phyloP scores from a whole-genome alignment of 1,140 invertebrate genomes.

The Eumaeus atala region DNA sequence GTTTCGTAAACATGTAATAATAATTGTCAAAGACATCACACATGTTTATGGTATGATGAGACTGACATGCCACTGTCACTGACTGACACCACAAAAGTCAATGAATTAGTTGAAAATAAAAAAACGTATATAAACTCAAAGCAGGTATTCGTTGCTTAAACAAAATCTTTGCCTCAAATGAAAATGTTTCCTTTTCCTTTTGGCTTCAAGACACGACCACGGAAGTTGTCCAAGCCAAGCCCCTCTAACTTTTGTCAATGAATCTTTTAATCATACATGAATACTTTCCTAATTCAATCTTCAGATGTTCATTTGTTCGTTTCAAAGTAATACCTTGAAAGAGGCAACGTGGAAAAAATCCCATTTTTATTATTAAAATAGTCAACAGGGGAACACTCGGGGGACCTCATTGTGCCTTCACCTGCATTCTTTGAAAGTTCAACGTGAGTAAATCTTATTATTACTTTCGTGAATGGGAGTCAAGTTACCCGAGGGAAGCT shows the following conservation, averaged over 20 bases:
- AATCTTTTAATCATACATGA: slow-evolving; percentile 62
- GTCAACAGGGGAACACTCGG: slow-evolving; percentile 46
- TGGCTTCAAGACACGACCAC: slow-evolving; percentile 43
- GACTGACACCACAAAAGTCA: too few species aligned
- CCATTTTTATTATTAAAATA: slow-evolving; percentile 70
- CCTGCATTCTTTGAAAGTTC: slow-evolving; percentile 57
- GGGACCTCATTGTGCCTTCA: slow-evolving; percentile 61
- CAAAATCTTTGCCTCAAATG: slow-evolving; percentile 43
- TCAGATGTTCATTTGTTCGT: slow-evolving; percentile 67
- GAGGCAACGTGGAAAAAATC: slow-evolving; percentile 42
- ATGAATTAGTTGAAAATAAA: too few species aligned
- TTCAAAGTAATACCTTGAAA: slow-evolving; percentile 59
- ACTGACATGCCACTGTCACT: too few species aligned
- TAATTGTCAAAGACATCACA: too few species aligned
- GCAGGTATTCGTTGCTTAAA: too few species aligned
- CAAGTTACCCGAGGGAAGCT: slow-evolving; percentile 56
- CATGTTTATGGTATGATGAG: too few species aligned
- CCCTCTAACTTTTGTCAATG: slow-evolving; percentile 64
- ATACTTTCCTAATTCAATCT: slow-evolving; percentile 68
- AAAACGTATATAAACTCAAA: too few species aligned
- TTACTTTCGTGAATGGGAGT: slow-evolving; percentile 51
- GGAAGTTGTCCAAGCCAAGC: slow-evolving; percentile 46
- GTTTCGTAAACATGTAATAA: too few species aligned
- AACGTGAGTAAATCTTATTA: slow-evolving; percentile 68
- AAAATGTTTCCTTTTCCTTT: slow-evolving; percentile 25